Evolutionary conservation across 2,888 invertebrate species (phyloP), one percentile per base, ranked within the genome.

Genomic region (Eilema sororculum): DNA sequence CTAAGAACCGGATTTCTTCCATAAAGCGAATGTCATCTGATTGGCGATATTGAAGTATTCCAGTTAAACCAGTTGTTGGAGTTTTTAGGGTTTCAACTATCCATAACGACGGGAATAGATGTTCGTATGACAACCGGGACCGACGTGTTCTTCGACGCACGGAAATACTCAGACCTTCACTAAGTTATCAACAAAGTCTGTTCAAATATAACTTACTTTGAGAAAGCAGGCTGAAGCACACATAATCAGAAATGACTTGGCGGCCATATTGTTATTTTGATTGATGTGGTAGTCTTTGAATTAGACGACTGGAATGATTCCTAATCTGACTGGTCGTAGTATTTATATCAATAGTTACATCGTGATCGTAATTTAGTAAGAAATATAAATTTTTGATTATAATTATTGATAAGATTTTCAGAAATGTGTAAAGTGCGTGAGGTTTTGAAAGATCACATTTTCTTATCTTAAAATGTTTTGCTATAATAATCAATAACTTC

Each of bases 141-240:
- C n/a, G n/a, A n/a, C n/a, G n/a, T n/a, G n/a, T n/a, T n/a, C n/a
- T n/a, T n/a, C n/a, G n/a, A n/a, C n/a, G n/a, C n/a, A n/a, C n/a
- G n/a, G n/a, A n/a, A n/a, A n/a, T n/a, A n/a, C n/a, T n/a, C n/a
- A n/a, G 28, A 28, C 28, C 28, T 28, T 28, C 3, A 28, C 28
- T 28, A 28, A 28, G 8, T 1, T 33, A 33, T 6, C 30, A 33
- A 33, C 5, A 33, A 33, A 33, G 8, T 33, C 30, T 33, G 8
- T 6, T 1, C 1, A 52, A 33, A 60, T 20, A 33, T 60, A 2
- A 28, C 60, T 80, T 79, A 89, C 89, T 87, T 89, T 86, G 13
- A 86, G 67, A 33, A 89, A 77, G 74, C 86, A 83, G 62, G 82
- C 84, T 63, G 86, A 83, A 67, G 86, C 74, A 77, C 83, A 86